Base-by-base conservation (phyloP, 2,797 vertebrate species). In the Gymnopithys bicolor region DNA sequence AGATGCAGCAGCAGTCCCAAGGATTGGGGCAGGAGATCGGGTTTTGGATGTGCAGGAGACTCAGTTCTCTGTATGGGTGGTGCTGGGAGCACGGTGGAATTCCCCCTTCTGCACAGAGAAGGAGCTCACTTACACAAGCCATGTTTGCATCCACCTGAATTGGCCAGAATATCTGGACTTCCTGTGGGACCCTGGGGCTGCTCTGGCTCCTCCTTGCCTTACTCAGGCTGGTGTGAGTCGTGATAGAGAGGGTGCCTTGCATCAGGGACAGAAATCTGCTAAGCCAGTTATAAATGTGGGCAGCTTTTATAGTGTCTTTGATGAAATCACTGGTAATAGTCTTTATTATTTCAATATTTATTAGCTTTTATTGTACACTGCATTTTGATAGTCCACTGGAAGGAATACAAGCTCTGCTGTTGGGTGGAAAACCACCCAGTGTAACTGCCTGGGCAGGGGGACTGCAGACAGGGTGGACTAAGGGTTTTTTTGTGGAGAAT, bases 91-190 rank as follows among this genome's bases (percentile, higher is more conserved):
- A 0, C 19, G 19, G 37, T 53, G 75, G 90, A 75, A 79, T 84
- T 74, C 46, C 77, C 55, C 39, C 39, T 63, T 35, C 41, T 62
- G 24, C 3, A 1, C 2, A 1, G 82, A 48, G 71, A 37, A 52
- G 27, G 28, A 52, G 28, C 76, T 83, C 2, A 0, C 74, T 89
- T 46, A 30, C 66, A 24, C 48, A 56, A 56, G 2, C 82, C 10
- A 2, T 62, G 39, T 75, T 77, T 78, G 69, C 84, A 62, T 75
- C 63, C 1, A 2, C 43, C 6, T 7, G 73, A 62, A 69, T 51
- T 75, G 90, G 67, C 66, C 80, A 68, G 91, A 66, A 49, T 84
- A 81, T 93, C 79, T 76, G 67, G 79, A 88, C 74, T n/a, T 62
- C 80, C 91, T 24, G 27, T 9, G 46, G 91, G 91, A 81, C 46